phyloP scores from a whole-genome alignment of 1,140 invertebrate species.

The Lasaia peninsularis region DNA sequence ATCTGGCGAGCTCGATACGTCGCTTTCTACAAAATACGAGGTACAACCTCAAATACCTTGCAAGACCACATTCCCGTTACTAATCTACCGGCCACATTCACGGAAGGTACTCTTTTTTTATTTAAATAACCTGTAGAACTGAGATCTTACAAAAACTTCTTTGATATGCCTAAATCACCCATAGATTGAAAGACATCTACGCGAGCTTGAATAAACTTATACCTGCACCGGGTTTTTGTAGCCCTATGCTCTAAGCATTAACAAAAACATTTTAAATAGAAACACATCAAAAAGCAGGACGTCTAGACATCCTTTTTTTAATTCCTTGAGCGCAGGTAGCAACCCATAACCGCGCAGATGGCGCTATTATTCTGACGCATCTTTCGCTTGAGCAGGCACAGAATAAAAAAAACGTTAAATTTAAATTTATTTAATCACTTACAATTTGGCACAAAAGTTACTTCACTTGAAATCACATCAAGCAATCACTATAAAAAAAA shows the following conservation, averaged over 20 bases:
- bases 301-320: slow-evolving; percentile 70
- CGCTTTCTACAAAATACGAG: slow-evolving; percentile 20
- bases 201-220: slow-evolving; percentile 43
- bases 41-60: slow-evolving; percentile 27
- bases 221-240: slow-evolving; percentile 62
- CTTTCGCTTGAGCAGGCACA: neutral
- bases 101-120: slow-evolving; percentile 26
- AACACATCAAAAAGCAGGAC: slow-evolving; percentile 63
- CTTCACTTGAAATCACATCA: slow-evolving; percentile 1
- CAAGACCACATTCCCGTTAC: slow-evolving; percentile 28
- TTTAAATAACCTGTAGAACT: slow-evolving; percentile 21
- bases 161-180: slow-evolving; percentile 15
- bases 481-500: slow-evolving; percentile 15
- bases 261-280: slow-evolving; percentile 63
- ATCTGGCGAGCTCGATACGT: neutral
- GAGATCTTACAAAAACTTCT: slow-evolving; percentile 33
- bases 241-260: slow-evolving; percentile 47
- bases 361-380: neutral
- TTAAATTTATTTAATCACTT: slow-evolving; percentile 31
- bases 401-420: slow-evolving; percentile 11
- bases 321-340: slow-evolving; percentile 65
- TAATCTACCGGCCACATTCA: slow-evolving; percentile 24
- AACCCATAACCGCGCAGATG: slow-evolving; percentile 32
- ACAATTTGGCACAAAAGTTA: slow-evolving; percentile 39
- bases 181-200: slow-evolving; percentile 39